Conservation (phyloP, 2,888 invertebrate genomes). For the Hydriomena furcata region DNA sequence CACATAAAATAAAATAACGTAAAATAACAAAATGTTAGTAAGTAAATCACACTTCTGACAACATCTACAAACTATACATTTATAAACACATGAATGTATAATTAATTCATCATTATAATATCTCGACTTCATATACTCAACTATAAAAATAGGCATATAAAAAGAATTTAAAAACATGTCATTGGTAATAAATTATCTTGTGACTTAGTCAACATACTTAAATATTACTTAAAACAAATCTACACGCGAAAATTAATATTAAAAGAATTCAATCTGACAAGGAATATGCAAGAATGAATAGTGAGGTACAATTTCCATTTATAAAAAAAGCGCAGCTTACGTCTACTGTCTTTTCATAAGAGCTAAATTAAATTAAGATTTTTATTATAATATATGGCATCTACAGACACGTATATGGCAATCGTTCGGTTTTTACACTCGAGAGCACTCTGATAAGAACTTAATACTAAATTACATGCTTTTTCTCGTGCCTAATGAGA, state of each 20-base stretch:
- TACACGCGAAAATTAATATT: slow-evolving; percentile 49
- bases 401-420: slow-evolving; percentile 76
- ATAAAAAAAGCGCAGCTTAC: slow-evolving; percentile 60
- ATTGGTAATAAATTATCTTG: slow-evolving; percentile 83
- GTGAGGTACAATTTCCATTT: slow-evolving; percentile 62
- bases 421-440: slow-evolving; percentile 49
- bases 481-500: slow-evolving; percentile 15
- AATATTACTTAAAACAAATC: slow-evolving; percentile 55
- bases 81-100: slow-evolving; percentile 56
- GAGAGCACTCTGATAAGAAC: slow-evolving; percentile 29
- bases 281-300: slow-evolving; percentile 58
- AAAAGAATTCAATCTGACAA: slow-evolving; percentile 45
- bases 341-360: slow-evolving; percentile 50
- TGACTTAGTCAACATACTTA: slow-evolving; percentile 80
- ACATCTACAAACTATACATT: slow-evolving; percentile 59
- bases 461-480: slow-evolving; percentile 20
- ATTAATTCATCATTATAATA: slow-evolving; percentile 63
- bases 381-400: slow-evolving; percentile 67
- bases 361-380: slow-evolving; percentile 53
- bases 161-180: slow-evolving; percentile 79
- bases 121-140: slow-evolving; percentile 68
- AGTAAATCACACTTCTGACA: slow-evolving; percentile 75
- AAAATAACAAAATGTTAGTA: slow-evolving; percentile 67
- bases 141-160: slow-evolving; percentile 67
- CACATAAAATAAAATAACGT: slow-evolving; percentile 34